Base-by-base conservation (phyloP, 1,140 invertebrate genomes). In the Agraylea sexmaculata region DNA sequence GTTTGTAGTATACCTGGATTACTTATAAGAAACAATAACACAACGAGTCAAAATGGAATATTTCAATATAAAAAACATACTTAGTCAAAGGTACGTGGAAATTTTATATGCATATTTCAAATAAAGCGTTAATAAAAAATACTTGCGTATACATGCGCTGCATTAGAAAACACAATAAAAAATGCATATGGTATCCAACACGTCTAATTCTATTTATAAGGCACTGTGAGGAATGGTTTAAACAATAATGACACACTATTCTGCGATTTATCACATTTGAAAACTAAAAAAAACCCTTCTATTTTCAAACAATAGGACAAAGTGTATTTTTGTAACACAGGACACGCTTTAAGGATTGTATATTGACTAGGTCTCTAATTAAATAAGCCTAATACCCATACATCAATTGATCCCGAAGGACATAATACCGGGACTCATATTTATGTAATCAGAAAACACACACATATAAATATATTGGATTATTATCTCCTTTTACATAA, bases 391-490 rank as follows among this genome's bases (percentile, higher is more conserved):
- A 32, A 8, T 8, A 39, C 29, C 17, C 10, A 5, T 40, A 16
- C 10, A 12, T 16, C 8, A 12, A 11, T 19, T 10, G 11, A 16
- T 13, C 15, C 33, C 11, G 20, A 22, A 40, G 11, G 7, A 40
- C 40, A 8, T 35, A 27, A 25, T 1, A 2, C 35, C 15, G 11
- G 12, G 21, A 37, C 13, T n/a, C 11, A 3, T n/a, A 2, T 27
- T 10, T 3, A n/a, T n/a, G 11, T 11, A n/a, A 29, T 11, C 11
- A 37, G 20, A 3, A 37, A 52, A 22, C 42, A 45, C 51, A 47
- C n/a, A 50, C 27, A 21, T 37, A 12, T 10, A 46, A 41, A 25
- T 8, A 25, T 8, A 25, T 7, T 7, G 12, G 7, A 25, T 25
- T 7, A 25, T 8, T 8, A 25, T 7, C 7, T 25, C 7, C n/a